Conservation (phyloP, 30 jellyfish, hydroid and myxozoan genomes). For the Turritopsis dohrnii region DNA sequence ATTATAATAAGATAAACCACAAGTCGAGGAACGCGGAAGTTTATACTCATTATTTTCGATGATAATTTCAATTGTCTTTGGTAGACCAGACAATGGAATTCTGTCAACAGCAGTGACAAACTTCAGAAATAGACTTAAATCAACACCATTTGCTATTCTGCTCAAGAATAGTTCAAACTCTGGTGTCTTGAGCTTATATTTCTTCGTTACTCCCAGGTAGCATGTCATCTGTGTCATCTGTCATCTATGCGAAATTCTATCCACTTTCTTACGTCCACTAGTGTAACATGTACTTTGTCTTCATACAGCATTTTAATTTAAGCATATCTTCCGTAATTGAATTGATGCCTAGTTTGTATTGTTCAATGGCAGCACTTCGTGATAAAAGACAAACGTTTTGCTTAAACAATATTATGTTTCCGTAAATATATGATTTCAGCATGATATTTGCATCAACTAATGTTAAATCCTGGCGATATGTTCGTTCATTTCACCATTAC, state of each 20-base stretch:
- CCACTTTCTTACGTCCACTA: neutral
- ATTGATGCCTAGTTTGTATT: neutral
- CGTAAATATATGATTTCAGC: neutral
- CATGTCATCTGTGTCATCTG: neutral
- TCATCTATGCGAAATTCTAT: too few species aligned
- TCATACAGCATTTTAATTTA: neutral
- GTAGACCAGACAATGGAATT: neutral
- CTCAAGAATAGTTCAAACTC: neutral
- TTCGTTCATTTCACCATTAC: neutral
- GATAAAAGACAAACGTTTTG: neutral
- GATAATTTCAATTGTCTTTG: neutral
- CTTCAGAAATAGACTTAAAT: neutral
- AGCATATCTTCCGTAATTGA: neutral
- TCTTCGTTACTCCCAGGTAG: neutral
- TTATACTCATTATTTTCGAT: neutral
- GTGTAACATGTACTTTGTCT: neutral
- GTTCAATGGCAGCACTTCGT: neutral
- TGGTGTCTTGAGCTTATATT: neutral
- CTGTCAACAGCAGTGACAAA: neutral
- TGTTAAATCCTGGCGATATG: neutral
- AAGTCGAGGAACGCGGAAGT: constrained; percentile 1
- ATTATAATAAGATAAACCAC: too few species aligned
- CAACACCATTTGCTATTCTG: neutral
- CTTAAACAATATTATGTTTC: neutral
- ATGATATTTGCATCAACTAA: constrained; percentile 1